Conservation (phyloP, 2,888 invertebrate species). For the Aromia moschata region DNA sequence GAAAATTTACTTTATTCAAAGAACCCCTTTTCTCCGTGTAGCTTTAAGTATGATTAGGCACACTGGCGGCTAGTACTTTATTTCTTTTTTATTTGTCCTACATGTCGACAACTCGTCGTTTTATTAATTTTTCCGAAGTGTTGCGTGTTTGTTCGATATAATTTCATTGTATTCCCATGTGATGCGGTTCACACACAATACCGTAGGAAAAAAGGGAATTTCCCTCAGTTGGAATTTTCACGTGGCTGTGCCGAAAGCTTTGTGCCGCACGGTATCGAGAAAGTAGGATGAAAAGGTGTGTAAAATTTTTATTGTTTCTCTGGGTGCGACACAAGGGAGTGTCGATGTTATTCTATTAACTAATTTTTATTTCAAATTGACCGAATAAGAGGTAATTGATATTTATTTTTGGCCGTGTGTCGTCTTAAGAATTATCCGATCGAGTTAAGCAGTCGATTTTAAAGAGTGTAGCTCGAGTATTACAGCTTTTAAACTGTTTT, state of each 20-base stretch:
- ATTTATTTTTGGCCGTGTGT: too few species aligned
- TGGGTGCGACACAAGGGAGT: slow-evolving; percentile 10
- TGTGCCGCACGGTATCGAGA: not conserved
- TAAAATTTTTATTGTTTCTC: slow-evolving; percentile 6
- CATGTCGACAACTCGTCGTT: too few species aligned
- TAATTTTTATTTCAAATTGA: slow-evolving; percentile 5
- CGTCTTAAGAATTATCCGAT: too few species aligned
- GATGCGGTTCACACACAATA: slow-evolving; percentile 33
- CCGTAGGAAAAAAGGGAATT: slow-evolving; percentile 19
- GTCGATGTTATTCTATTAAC: not conserved
- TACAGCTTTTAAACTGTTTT: too few species aligned
- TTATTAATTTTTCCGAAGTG: slow-evolving; percentile 31
- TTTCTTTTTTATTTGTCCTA: too few species aligned
- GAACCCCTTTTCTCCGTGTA: too few species aligned
- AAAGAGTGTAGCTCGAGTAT: too few species aligned
- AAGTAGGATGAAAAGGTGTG: slow-evolving; percentile 17
- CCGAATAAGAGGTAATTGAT: too few species aligned
- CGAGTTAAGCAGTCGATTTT: too few species aligned
- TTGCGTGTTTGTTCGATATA: slow-evolving; percentile 43
- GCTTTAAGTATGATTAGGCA: too few species aligned
- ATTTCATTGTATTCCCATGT: slow-evolving; percentile 32
- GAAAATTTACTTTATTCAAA: too few species aligned
- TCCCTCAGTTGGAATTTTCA: slow-evolving; percentile 9
- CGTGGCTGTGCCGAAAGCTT: slow-evolving; percentile 10
- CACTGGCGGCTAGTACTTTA: too few species aligned